These are phyloP conservation scores for Aphyosemion australe DNA, from an alignment of 2,113 vertebrate species.

Conservation along the genomic window DNA sequence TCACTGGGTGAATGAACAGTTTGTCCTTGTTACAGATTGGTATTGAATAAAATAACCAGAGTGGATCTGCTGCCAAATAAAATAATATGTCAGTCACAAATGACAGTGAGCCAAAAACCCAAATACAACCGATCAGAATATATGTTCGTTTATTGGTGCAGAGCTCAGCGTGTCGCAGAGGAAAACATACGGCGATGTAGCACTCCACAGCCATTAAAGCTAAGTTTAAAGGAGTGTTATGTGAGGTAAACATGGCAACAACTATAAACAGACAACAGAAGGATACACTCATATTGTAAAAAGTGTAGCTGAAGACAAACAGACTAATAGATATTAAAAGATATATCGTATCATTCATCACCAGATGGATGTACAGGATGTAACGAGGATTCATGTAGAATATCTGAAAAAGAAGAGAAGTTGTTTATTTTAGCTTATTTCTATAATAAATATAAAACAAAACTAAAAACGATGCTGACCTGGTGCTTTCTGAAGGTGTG, in stretches of 20 bases:
- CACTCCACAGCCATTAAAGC: constrained; percentile 67
- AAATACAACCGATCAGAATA: constrained; percentile 52
- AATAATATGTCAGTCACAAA: constrained; percentile 54
- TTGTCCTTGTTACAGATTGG: constrained; percentile 28
- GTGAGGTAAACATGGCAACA: constrained; percentile 35
- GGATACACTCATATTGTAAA: constrained; percentile 33
- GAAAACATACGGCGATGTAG: constrained; percentile 67
- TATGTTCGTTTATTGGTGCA: constrained; percentile 60
- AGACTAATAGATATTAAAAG: constrained; percentile 14
- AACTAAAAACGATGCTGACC: too few relatives aligned
- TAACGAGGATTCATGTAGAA: constrained; percentile 68
- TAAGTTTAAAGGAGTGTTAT: constrained; percentile 58
- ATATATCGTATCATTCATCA: constrained; percentile 58
- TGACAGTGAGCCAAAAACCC: constrained; percentile 31
- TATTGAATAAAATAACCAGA: constrained; percentile 24
- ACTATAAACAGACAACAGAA: constrained; percentile 57
- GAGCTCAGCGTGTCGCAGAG: constrained; percentile 47
- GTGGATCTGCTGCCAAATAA: constrained; percentile 34
- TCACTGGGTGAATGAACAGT: constrained; percentile 24
- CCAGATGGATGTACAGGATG: constrained; percentile 66
- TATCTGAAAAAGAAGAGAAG: constrained; percentile 32
- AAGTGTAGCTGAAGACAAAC: constrained; percentile 20
- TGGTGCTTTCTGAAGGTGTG: constrained; percentile 66
- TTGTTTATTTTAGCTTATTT: too few relatives aligned
- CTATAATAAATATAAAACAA: too few relatives aligned